Percentiles rank a stretch among this genome's conserved stretches.
Evolutionary conservation across 2,888 invertebrate genomes (phyloP).

Genomic region (Punctoribates punctum): DNA sequence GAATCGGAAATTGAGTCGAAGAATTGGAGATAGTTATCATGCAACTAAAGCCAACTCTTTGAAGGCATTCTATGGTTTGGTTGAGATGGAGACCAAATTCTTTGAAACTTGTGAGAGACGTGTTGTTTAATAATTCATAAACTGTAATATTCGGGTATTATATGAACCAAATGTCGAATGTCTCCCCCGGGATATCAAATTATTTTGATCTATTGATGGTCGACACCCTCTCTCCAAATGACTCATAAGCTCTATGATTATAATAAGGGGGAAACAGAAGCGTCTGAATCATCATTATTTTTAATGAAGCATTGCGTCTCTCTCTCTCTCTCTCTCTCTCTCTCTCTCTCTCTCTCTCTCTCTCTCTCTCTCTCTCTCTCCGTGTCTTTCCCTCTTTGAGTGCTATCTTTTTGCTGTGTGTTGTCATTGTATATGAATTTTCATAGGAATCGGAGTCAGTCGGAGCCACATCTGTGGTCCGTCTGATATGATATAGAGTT

Average conservation of each 20-base stretch:
- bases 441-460: too few species aligned
- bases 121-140: constrained; percentile 6
- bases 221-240: constrained; percentile 2
- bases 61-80: not conserved
- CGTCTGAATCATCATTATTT: constrained; percentile 10
- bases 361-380: not conserved
- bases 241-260: constrained; percentile 4
- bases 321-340: not conserved
- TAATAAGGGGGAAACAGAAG: constrained; percentile 14
- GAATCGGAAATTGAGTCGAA: not conserved
- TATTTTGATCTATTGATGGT: not conserved
- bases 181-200: not conserved
- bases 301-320: not conserved
- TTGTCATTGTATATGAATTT: not conserved
- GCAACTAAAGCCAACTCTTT: not conserved
- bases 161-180: not conserved
- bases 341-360: not conserved
- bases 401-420: not conserved
- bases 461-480: too few species aligned
- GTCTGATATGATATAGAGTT: too few species aligned
- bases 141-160: not conserved
- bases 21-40: not conserved
- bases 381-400: too few species aligned
- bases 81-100: constrained; percentile 1
- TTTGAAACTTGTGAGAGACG: constrained; percentile 16